phyloP scores from a whole-genome alignment of 2,113 vertebrate species.

The Puma concolor region DNA sequence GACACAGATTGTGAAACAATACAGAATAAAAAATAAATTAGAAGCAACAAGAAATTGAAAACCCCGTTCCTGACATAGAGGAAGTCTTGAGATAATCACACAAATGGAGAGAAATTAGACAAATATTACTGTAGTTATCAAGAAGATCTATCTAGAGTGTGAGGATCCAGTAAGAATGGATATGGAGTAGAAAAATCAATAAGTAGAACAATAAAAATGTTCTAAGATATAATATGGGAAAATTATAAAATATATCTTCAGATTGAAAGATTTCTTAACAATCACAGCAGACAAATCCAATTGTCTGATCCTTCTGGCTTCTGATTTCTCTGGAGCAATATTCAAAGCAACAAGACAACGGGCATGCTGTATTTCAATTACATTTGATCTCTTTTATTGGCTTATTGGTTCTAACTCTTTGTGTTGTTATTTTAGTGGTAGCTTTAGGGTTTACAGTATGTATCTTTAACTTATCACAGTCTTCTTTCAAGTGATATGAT shows the following conservation, averaged over 20 bases:
- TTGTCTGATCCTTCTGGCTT: background rate
- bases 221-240: background rate
- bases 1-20: background rate
- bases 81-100: background rate
- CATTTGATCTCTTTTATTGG: background rate
- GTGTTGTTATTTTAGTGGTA: background rate
- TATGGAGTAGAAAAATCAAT: background rate
- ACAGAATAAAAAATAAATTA: background rate
- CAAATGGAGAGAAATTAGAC: background rate
- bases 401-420: background rate
- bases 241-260: background rate
- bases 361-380: background rate
- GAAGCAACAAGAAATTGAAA: background rate
- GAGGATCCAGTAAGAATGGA: background rate
- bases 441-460: background rate
- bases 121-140: background rate
- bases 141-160: background rate
- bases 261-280: background rate
- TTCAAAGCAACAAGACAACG: background rate
- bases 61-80: background rate
- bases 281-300: background rate
- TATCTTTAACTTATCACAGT: background rate
- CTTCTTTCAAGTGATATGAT: background rate
- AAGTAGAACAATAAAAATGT: background rate
- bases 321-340: background rate